phyloP scores from a whole-genome alignment of 2,113 vertebrate species.

The Hyaena hyaena region DNA sequence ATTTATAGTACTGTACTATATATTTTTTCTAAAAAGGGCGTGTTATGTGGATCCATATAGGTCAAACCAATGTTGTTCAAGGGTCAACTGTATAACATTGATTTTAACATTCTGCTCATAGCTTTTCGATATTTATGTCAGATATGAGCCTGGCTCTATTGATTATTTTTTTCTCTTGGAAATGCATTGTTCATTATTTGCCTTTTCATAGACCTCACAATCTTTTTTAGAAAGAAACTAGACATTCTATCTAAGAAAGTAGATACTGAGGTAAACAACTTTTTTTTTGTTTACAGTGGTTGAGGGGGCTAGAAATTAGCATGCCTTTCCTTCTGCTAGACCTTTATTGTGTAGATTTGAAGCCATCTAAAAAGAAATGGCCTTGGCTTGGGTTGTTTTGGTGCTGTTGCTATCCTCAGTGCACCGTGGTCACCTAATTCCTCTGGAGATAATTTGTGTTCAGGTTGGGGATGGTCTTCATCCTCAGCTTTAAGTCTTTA shows the following conservation, averaged over 20 bases:
- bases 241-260: not conserved
- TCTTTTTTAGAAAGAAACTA: not conserved
- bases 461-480: not conserved
- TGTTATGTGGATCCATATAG: not conserved
- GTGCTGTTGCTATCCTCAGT: not conserved
- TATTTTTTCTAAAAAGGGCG: not conserved
- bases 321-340: not conserved
- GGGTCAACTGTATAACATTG: not conserved
- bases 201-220: not conserved
- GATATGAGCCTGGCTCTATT: not conserved
- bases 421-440: not conserved
- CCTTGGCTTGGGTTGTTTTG: not conserved
- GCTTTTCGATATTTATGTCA: not conserved
- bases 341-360: not conserved
- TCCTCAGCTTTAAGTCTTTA: not conserved
- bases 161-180: not conserved
- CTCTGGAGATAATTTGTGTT: not conserved
- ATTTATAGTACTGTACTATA: not conserved
- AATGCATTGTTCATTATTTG: not conserved
- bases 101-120: not conserved
- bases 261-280: not conserved
- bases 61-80: not conserved
- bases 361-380: not conserved
- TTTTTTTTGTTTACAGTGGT: not conserved
- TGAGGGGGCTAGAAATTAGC: not conserved